Evolutionary conservation across 2,797 vertebrate genomes (phyloP).

Genomic region (Bradypodion pumilum): DNA sequence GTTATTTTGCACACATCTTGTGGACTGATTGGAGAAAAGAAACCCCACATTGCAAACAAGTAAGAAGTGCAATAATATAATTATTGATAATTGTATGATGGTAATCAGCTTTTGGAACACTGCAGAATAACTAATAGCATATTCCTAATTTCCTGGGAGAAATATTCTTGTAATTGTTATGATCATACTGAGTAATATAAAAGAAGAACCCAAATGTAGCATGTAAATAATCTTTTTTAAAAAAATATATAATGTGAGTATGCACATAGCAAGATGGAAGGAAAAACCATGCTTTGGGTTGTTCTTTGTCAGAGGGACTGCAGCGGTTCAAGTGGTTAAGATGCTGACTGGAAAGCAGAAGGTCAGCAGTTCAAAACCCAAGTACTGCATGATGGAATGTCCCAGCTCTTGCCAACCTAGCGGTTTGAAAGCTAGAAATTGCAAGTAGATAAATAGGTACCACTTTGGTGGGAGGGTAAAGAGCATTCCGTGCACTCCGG

Average conservation of each 20-base stretch:
- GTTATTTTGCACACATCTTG: too few relatives aligned
- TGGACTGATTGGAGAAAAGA: background rate
- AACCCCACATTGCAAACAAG: background rate
- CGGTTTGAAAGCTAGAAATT: too few relatives aligned
- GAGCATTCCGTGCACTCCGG: too few relatives aligned
- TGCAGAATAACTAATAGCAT: slow-evolving; percentile 19
- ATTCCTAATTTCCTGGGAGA: slow-evolving; percentile 6
- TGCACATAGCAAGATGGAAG: background rate
- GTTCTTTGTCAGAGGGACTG: slow-evolving; percentile 3
- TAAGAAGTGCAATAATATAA: background rate
- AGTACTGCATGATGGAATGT: too few relatives aligned
- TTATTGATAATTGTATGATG: slow-evolving; percentile 46
- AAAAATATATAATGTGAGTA: too few relatives aligned
- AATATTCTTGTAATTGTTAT: background rate
- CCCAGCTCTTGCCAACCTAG: too few relatives aligned
- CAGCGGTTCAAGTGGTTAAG: too few relatives aligned
- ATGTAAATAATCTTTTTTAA: background rate
- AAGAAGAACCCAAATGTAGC: slow-evolving; percentile 25
- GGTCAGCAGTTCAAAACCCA: too few relatives aligned
- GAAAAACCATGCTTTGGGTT: background rate
- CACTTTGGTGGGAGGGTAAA: too few relatives aligned
- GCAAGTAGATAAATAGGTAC: too few relatives aligned
- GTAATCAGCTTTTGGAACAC: slow-evolving; percentile 36
- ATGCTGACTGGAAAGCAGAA: too few relatives aligned
- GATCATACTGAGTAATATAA: background rate